phyloP scores from a whole-genome alignment of 1,140 invertebrate species.

The Apis cerana region DNA sequence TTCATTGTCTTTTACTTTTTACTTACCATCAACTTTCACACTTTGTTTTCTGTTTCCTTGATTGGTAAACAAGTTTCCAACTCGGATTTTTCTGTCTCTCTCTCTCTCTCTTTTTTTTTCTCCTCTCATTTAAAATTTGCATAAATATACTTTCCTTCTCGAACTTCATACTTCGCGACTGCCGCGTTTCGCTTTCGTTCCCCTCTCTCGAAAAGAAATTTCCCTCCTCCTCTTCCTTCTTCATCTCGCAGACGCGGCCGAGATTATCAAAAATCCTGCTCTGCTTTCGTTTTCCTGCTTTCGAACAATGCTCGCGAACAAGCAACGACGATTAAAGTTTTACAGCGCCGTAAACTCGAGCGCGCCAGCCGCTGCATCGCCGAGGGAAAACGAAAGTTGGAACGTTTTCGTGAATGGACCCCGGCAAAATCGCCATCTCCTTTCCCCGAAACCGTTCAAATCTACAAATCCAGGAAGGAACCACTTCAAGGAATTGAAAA shows the following conservation, averaged over 20 bases:
- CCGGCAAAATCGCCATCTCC: not conserved
- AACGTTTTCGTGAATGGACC: conserved; percentile 39
- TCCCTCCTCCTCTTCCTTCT: not conserved
- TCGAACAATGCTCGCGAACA: not conserved
- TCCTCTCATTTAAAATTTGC: no score
- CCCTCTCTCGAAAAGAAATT: not conserved
- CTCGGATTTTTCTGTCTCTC: no score
- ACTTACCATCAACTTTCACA: not conserved
- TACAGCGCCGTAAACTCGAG: conserved; percentile 40
- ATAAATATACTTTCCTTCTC: no score
- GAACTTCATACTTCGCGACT: no score
- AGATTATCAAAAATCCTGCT: conserved; percentile 3
- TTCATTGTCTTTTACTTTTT: not conserved
- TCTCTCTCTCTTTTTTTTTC: no score
- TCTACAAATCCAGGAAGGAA: no score
- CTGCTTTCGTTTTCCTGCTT: conserved; percentile 27
- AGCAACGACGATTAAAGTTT: conserved; percentile 30
- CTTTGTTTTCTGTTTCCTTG: not conserved
- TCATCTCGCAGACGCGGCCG: not conserved
- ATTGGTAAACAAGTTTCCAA: not conserved
- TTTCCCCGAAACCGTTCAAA: not conserved
- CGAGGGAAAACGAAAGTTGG: conserved; percentile 44
- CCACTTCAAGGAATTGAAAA: no score
- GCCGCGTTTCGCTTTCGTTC: not conserved
- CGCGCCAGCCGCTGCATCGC: conserved; percentile 12